A percentile compares a stretch with the other conserved stretches of the same genome.
phyloP scores from a whole-genome alignment of 2,888 invertebrate genomes.

The Didymodactylos carnosus region DNA sequence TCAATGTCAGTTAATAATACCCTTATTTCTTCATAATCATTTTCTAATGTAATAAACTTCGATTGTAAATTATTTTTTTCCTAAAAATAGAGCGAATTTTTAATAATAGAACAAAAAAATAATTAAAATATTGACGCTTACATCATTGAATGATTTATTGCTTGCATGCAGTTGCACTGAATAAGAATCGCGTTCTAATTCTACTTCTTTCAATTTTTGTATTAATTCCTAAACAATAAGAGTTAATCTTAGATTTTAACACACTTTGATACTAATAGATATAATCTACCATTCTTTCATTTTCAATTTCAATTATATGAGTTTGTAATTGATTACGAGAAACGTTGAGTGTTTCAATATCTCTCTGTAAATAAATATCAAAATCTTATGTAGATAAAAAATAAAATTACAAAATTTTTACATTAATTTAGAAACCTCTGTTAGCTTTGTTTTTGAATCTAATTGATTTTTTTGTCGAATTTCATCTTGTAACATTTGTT shows the following conservation, averaged over 20 bases:
- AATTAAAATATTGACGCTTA: too few relatives aligned
- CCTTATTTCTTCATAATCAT: neutral
- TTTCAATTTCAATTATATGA: neutral
- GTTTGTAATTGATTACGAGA: neutral
- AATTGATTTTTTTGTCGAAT: neutral
- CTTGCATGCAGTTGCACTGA: too few relatives aligned
- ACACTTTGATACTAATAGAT: neutral
- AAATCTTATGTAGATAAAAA: neutral
- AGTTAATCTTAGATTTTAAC: neutral
- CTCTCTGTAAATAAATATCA: neutral
- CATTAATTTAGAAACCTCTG: neutral
- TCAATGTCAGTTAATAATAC: neutral
- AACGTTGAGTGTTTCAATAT: neutral
- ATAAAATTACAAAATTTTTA: neutral
- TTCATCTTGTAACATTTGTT: neutral
- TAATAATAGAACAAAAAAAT: too few relatives aligned
- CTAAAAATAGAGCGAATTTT: too few relatives aligned
- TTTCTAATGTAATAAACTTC: neutral
- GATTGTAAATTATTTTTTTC: neutral
- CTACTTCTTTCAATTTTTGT: neutral
- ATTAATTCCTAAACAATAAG: neutral
- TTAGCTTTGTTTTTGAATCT: neutral
- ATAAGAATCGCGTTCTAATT: neutral
- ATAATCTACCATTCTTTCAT: too few relatives aligned
- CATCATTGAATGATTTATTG: too few relatives aligned